Evolutionary conservation across 1,140 invertebrate species (phyloP), one percentile per base, ranked within the genome.

Genomic region (Cydia splendana): DNA sequence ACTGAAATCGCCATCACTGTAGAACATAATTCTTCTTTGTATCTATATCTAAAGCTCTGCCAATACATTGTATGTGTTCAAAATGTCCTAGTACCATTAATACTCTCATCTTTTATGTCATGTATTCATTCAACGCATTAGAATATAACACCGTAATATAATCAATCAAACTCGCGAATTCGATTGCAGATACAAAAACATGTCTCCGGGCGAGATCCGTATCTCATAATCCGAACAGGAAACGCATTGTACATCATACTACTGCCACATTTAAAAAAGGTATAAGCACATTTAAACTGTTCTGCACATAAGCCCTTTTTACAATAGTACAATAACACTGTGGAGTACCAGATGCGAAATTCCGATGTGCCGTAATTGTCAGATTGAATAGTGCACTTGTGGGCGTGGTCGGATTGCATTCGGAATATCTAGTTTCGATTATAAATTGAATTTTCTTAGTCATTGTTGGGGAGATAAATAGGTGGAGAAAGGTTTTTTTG

Each of bases 211-310:
- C 88, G 84, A 89, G 88, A 91, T 89, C 81, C 83, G 85, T 88
- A 88, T 91, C 88, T 88, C 76, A 77, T 91, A 92, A 91, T 90
- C 89, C 90, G 86, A 84, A 93, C 91, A 93, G 91, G 91, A 93
- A 93, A 81, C 78, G 85, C 82, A 86, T 93, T 93, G 91, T 93
- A 74, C 82, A 79, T 79, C 77, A 20, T 62, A 62, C 57, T 62
- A 24, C 20, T 24, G n/a, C 7, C 57, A 1, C 9, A 24, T 62
- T 12, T 10, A 4, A 20, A 62, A 62, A 10, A 10, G 57, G 9
- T 2, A 24, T 12, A 62, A 62, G 57, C 12, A 62, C 20, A 62
- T 24, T 9, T 24, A 62, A 2, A 24, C 20, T 10, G 57, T 62
- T 10, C 7, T 24, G 10, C n/a, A 24, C 9, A 62, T 62, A 62